Evolutionary conservation across 2,888 invertebrate species (phyloP).

Genomic region (Myopa tessellatipennis): DNA sequence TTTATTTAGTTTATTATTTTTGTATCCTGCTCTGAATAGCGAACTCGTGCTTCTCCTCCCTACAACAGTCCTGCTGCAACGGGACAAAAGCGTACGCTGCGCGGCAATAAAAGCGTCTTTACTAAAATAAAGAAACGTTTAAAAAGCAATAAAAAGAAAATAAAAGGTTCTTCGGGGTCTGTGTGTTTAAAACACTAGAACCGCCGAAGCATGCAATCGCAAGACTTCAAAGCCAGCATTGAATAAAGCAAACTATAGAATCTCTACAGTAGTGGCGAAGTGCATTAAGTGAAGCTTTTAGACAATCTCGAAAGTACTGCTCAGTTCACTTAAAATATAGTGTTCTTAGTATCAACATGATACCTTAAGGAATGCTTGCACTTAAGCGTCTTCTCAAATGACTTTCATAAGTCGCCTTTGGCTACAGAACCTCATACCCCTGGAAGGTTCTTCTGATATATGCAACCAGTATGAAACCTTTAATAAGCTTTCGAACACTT

Average conservation of each 20-base stretch:
- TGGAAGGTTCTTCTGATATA: neutral
- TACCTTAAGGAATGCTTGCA: too few species aligned
- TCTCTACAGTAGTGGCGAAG: too few species aligned
- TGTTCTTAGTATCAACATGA: too few species aligned
- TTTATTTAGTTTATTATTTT: constrained; percentile 15
- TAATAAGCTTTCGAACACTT: too few species aligned
- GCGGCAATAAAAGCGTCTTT: constrained; percentile 19
- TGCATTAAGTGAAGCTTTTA: too few species aligned
- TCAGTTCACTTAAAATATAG: too few species aligned
- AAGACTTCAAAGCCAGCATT: neutral
- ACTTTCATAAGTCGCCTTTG: neutral
- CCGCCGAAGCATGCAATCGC: neutral
- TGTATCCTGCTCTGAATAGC: neutral
- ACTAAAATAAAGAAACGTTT: constrained; percentile 14
- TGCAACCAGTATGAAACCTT: neutral
- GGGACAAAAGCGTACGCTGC: constrained; percentile 18
- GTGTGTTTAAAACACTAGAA: neutral
- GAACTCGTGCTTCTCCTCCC: neutral
- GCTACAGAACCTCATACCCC: neutral
- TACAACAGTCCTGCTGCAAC: constrained; percentile 1
- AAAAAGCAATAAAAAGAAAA: constrained; percentile 15
- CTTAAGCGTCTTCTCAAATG: neutral
- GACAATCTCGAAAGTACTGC: too few species aligned
- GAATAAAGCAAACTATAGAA: too few species aligned
- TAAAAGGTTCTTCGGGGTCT: neutral